Evolutionary conservation across 2,113 vertebrate genomes (phyloP), one percentile per base, ranked within the genome.

Genomic region (Boleophthalmus pectinirostris): DNA sequence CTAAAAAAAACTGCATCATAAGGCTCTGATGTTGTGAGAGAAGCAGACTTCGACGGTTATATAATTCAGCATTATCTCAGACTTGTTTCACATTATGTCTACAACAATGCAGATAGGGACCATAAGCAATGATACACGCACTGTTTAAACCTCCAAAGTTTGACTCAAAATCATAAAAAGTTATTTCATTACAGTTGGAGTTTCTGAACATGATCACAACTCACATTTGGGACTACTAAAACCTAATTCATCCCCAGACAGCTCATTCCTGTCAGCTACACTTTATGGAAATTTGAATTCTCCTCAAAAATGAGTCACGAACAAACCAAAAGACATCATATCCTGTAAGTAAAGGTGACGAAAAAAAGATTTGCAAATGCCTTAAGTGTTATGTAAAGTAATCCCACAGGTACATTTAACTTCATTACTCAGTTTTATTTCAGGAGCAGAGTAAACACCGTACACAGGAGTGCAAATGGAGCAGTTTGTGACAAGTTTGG

Each of bases 391-490:
- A 45, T 21, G 68, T 54, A 74, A 69, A 81, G 16, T 0, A 23
- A 54, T 68, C 25, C 29, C 61, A 9, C 14, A 20, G 66, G 75
- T 45, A 64, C 20, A 35, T 77, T 63, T 53, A 77, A 53, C 70
- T 58, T 43, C 68, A 69, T 53, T 71, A 46, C 69, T 74, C 54
- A 45, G 16, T 67, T 76, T 51, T 61, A 66, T 74, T 69, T 51
- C 12, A 12, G 45, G 74, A 68, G 74, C 70, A 82, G 74, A 73
- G 21, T 53, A 51, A 79, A 64, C 21, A 70, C 69, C 69, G 35
- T 8, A 15, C 18, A 25, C 69, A 11, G 51, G 56, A 65, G 67
- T 56, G 68, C 18, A 68, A 71, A 61, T 70, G 57, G 51, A 66
- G 35, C 63, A 2, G 23, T 11, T 46, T 51, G 72, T 56, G 70